A percentile compares a stretch with the other conserved stretches of the same genome.
phyloP scores from a whole-genome alignment of 2,797 vertebrate species.

The Delichon dasypus region DNA sequence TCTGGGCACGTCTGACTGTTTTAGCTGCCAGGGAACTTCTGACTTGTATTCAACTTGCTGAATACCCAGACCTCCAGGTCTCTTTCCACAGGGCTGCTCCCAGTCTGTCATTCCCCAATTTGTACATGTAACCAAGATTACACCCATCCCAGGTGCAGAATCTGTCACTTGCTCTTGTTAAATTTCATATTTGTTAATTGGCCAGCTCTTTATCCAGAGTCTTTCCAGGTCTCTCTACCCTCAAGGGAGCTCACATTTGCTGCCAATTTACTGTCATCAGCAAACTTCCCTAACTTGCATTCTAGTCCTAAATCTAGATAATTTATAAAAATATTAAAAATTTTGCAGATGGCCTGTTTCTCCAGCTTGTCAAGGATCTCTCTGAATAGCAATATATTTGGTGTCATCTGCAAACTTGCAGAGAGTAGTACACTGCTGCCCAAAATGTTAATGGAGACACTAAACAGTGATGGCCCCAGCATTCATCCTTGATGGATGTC shows the following conservation, averaged over 20 bases:
- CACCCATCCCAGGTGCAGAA: neutral
- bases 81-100: neutral
- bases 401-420: neutral
- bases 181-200: neutral
- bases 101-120: rapidly evolving
- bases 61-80: neutral
- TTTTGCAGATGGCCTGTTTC: neutral
- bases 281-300: neutral
- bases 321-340: neutral
- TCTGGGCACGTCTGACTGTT: rapidly evolving
- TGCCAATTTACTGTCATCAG: neutral
- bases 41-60: neutral
- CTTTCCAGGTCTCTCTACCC: neutral
- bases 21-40: neutral
- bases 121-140: neutral
- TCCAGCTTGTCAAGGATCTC: neutral
- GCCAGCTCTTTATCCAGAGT: neutral
- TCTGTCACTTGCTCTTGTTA: neutral
- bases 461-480: neutral
- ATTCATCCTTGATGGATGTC: neutral
- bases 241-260: rapidly evolving
- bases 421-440: neutral
- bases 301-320: neutral
- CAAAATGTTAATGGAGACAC: neutral
- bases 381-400: neutral